These are phyloP conservation scores for Sympetrum striolatum DNA, from an alignment of 2,888 invertebrate genomes.

Conservation along the genomic window DNA sequence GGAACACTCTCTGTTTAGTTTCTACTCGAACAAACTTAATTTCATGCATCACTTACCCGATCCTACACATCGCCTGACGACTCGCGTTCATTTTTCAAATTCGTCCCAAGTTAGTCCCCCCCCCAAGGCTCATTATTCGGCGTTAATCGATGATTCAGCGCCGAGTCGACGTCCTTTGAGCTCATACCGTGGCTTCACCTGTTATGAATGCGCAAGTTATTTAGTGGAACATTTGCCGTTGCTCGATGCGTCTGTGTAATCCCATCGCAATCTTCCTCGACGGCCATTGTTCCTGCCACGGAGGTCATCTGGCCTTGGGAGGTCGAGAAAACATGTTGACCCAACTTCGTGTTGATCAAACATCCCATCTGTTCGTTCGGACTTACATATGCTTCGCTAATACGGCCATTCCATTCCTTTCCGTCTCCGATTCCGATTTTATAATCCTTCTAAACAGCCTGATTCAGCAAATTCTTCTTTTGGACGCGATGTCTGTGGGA, in stretches of 20 bases:
- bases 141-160: background rate
- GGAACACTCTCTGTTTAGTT: too few species aligned
- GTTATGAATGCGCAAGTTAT: background rate
- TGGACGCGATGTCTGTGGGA: too few species aligned
- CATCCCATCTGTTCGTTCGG: background rate
- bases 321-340: background rate
- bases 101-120: too few species aligned
- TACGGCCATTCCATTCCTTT: background rate
- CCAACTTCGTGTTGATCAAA: background rate
- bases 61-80: too few species aligned
- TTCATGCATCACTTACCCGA: too few species aligned
- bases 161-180: background rate
- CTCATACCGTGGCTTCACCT: background rate
- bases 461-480: too few species aligned
- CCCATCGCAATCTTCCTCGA: background rate
- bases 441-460: too few species aligned
- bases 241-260: background rate
- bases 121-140: too few species aligned
- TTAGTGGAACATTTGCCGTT: background rate
- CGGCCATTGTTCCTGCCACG: background rate
- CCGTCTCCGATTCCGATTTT: too few species aligned
- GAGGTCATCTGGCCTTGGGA: background rate
- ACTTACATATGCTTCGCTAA: background rate
- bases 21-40: too few species aligned
- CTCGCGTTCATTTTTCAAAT: too few species aligned